A percentile compares a stretch with the other conserved stretches of the same genome.
Conservation (phyloP, 1,140 invertebrate species). For the Limonius californicus region DNA sequence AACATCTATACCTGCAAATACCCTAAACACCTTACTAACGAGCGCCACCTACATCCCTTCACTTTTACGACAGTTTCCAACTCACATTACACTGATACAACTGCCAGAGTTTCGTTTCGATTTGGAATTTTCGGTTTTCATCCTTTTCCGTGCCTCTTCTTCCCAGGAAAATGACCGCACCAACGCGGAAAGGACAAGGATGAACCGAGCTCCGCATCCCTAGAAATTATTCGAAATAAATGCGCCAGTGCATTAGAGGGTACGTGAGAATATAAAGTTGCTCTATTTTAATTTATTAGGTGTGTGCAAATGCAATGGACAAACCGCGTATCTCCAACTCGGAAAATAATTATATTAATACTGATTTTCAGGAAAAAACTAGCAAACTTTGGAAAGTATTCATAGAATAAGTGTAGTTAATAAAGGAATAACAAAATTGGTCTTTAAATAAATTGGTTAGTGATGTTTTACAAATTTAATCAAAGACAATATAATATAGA, state of each 20-base stretch:
- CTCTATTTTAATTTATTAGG: slow-evolving; percentile 12
- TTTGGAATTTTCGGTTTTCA: slow-evolving; percentile 16
- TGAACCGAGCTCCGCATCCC: background rate
- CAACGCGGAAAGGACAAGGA: background rate
- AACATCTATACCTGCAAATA: slow-evolving; percentile 20
- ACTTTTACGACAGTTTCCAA: slow-evolving; percentile 24
- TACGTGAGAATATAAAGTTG: slow-evolving; percentile 7
- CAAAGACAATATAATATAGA: too few species aligned
- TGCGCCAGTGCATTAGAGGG: slow-evolving; percentile 1
- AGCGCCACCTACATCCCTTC: slow-evolving; percentile 19
- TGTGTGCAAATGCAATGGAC: background rate
- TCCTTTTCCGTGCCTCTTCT: background rate
- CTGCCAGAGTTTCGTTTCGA: slow-evolving; percentile 18
- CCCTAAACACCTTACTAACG: slow-evolving; percentile 22
- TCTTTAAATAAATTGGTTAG: too few species aligned
- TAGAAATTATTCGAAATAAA: slow-evolving; percentile 3
- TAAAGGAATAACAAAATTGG: too few species aligned
- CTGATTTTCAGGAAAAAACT: too few species aligned
- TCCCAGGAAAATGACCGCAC: background rate
- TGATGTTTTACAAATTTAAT: too few species aligned
- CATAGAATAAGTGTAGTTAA: too few species aligned
- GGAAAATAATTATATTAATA: too few species aligned
- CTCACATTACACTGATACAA: slow-evolving; percentile 24
- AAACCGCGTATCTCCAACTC: too few species aligned
- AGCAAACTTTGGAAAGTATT: too few species aligned